A percentile compares a stretch with the other conserved stretches of the same genome.
Evolutionary conservation across 2,888 invertebrate genomes (phyloP).

Genomic region (Drosophila koepferae): DNA sequence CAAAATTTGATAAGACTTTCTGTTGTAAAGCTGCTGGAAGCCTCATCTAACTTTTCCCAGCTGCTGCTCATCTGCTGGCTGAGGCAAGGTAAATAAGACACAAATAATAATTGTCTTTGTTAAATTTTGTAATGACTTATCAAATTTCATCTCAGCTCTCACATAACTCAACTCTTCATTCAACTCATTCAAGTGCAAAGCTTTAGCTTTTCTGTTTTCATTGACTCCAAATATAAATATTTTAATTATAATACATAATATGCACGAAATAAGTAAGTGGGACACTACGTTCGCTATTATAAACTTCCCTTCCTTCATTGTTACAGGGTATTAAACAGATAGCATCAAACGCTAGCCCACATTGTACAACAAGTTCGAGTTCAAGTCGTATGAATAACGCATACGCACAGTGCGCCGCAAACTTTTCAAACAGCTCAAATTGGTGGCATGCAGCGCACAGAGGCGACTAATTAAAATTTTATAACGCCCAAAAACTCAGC

Average conservation of each 20-base stretch:
- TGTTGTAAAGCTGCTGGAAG: background rate
- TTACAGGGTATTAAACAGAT: constrained; percentile 33
- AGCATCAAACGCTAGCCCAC: constrained; percentile 9
- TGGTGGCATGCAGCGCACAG: constrained; percentile 68
- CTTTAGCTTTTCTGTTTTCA: too few species aligned
- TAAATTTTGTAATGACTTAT: too few species aligned
- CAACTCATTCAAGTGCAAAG: too few species aligned
- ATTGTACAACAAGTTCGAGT: constrained; percentile 33
- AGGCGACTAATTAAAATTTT: constrained; percentile 78
- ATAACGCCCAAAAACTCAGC: constrained; percentile 61
- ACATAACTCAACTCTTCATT: too few species aligned
- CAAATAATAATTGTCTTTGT: too few species aligned
- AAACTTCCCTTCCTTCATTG: too few species aligned
- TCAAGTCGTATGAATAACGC: constrained; percentile 70
- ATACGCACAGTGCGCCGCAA: constrained; percentile 76
- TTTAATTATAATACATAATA: too few species aligned
- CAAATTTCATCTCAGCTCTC: background rate
- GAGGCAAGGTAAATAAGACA: too few species aligned
- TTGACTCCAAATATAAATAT: background rate
- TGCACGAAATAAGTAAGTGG: too few species aligned
- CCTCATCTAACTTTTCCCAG: background rate
- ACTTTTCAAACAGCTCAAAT: constrained; percentile 78
- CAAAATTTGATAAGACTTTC: background rate
- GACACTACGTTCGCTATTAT: too few species aligned
- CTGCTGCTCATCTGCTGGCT: background rate